phyloP scores from a whole-genome alignment of 2,888 invertebrate species.

The Agrochola litura region DNA sequence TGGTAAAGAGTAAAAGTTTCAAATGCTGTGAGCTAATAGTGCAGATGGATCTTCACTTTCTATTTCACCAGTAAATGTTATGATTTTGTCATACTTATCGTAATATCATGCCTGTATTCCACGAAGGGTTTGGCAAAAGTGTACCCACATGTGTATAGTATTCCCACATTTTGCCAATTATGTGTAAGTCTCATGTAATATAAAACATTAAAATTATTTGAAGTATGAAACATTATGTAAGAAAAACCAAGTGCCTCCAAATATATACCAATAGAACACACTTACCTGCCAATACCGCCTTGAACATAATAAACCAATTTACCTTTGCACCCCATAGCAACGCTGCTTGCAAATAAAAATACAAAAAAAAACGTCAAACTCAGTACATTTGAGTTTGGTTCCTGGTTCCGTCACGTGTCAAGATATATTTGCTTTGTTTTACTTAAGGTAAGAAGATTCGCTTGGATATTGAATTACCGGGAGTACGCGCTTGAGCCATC shows the following conservation, averaged over 20 bases:
- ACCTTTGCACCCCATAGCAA: background rate
- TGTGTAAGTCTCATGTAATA: too few relatives aligned
- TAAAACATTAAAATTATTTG: background rate
- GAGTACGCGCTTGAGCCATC: conserved; percentile 30
- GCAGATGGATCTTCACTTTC: conserved; percentile 31
- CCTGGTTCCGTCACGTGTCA: conserved; percentile 7
- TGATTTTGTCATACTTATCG: background rate
- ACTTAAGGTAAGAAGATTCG: conserved; percentile 17
- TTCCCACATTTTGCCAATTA: background rate
- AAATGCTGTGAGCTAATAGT: conserved; percentile 1
- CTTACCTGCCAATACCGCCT: conserved; percentile 25
- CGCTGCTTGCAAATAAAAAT: background rate
- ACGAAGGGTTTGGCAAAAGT: background rate
- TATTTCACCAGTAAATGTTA: background rate
- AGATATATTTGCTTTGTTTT: conserved; percentile 11
- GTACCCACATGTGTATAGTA: background rate
- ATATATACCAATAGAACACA: conserved; percentile 27
- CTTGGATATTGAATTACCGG: conserved; percentile 42
- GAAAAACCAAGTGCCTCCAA: conserved; percentile 26
- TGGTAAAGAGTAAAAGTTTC: conserved; percentile 10
- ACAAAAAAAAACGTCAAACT: background rate
- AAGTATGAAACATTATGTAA: conserved; percentile 5
- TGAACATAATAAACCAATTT: background rate
- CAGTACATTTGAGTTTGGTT: background rate
- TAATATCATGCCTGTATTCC: background rate